Evolutionary conservation across 2,113 vertebrate genomes (phyloP).

Genomic region (Eleginops maclovinus): DNA sequence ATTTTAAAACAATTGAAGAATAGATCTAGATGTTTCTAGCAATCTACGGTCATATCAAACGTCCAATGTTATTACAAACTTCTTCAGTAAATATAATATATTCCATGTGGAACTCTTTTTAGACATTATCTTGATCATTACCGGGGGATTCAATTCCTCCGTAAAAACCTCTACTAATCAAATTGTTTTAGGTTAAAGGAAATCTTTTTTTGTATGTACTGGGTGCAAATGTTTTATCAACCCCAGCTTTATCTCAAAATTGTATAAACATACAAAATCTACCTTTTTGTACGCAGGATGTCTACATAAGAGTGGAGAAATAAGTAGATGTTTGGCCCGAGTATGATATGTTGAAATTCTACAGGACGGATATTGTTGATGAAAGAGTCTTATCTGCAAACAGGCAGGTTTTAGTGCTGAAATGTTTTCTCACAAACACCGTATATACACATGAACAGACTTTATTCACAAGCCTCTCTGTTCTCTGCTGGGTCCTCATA

Average conservation of each 20-base stretch:
- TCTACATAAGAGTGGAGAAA: conserved; percentile 8
- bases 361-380: conserved; percentile 52
- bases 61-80: background rate
- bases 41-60: background rate
- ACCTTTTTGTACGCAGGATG: background rate
- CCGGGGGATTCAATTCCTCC: background rate
- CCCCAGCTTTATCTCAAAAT: conserved; percentile 24
- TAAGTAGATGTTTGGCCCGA: conserved; percentile 38
- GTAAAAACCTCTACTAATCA: background rate
- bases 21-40: no score
- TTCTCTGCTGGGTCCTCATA: conserved; percentile 65
- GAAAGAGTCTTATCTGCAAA: conserved; percentile 63
- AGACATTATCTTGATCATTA: background rate
- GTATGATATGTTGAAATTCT: conserved; percentile 45
- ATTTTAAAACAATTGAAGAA: background rate
- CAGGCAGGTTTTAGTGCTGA: conserved; percentile 61
- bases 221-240: conserved; percentile 17
- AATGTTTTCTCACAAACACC: conserved; percentile 36
- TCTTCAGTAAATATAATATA: background rate
- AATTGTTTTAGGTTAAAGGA: background rate
- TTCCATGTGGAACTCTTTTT: background rate
- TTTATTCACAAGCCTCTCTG: conserved; percentile 55
- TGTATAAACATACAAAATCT: conserved; percentile 5
- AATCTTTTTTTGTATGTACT: background rate
- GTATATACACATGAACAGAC: conserved; percentile 27